Percentiles rank a stretch among this genome's conserved stretches.
Evolutionary conservation across 2,888 invertebrate genomes (phyloP).

Genomic region (Caenorhabditis imperialis): DNA sequence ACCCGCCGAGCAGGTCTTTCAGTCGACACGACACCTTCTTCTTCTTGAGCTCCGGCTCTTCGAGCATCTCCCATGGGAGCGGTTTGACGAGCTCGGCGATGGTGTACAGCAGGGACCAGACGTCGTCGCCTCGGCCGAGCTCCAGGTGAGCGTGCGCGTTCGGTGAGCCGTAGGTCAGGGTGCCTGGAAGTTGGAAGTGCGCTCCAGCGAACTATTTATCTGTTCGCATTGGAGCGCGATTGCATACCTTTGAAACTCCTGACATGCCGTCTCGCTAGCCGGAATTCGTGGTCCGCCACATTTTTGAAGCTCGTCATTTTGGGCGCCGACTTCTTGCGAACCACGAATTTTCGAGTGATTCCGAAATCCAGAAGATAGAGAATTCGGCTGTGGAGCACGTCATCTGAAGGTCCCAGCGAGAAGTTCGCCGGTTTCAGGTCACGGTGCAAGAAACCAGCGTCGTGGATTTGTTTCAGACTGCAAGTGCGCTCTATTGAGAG

Average conservation of each 20-base stretch:
- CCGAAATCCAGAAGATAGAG: conserved; percentile 28
- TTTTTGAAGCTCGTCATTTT: too few relatives aligned
- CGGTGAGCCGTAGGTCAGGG: conserved; percentile 20
- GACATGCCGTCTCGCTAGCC: too few relatives aligned
- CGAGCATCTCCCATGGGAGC: conserved; percentile 19
- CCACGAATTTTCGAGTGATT: conserved; percentile 13
- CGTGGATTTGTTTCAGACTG: conserved; percentile 31
- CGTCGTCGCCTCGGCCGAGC: conserved; percentile 9
- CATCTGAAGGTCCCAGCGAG: conserved; percentile 10
- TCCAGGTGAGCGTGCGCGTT: conserved; percentile 16
- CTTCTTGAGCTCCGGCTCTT: not conserved
- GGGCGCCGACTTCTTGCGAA: not conserved
- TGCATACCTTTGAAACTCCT: too few relatives aligned
- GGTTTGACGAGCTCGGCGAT: conserved; percentile 24
- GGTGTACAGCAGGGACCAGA: conserved; percentile 35
- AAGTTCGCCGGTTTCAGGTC: conserved; percentile 30
- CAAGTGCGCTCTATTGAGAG: too few relatives aligned
- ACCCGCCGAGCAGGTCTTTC: not conserved
- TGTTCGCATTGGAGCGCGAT: too few relatives aligned
- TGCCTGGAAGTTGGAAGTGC: conserved; percentile 25
- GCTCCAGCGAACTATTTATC: too few relatives aligned
- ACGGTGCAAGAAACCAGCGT: conserved; percentile 19
- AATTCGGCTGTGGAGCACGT: not conserved
- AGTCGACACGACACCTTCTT: conserved; percentile 4
- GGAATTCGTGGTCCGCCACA: too few relatives aligned